Base-by-base conservation (phyloP, 1,140 invertebrate genomes). In the Acromyrmex heyeri region DNA sequence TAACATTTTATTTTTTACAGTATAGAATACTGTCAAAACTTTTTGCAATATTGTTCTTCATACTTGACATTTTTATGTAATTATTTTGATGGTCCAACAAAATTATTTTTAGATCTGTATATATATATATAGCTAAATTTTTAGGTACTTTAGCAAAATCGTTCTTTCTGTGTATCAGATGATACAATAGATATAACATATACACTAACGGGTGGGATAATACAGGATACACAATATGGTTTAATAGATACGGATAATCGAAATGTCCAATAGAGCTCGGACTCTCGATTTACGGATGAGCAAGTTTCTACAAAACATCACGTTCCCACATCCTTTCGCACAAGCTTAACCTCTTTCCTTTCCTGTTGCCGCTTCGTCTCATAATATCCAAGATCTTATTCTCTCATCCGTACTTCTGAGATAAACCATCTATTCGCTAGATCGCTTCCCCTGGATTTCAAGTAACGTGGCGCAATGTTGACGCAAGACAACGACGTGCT, bases 371-470 rank as follows among this genome's bases (percentile, higher is more conserved):
- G 38, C 38, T 50, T 65, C 62, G 64, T 44, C 64, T 59, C 55
- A 69, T 79, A 81, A 70, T 70, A 81, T 44, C 50, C 62, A 21
- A 57, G 64, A 81, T n/a, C 27, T 62, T 65, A 30, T 30, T 76
- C 72, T 21, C 59, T 85, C 21, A 24, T 77, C 62, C 50, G 14
- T 59, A 38, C 61, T 50, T 27, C 73, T 24, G 55, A 77, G 76
- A 88, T 89, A 89, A 89, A 89, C 83, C 65, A 83, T 69, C 65
- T 50, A 44, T 85, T 86, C 86, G 65, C 69, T 50, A 72, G 76
- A 86, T 91, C 79, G 78, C 62, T 65, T 57, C 65, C 79, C 59
- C 67, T 30, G 30, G 34, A 83, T 83, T 83, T 24, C 69, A 38
- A 34, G 14, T 85, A 50, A 34, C 77, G 21, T 53, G 61, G 16